phyloP scores from a whole-genome alignment of 2,797 vertebrate genomes.

The Sebastes matsubarae region DNA sequence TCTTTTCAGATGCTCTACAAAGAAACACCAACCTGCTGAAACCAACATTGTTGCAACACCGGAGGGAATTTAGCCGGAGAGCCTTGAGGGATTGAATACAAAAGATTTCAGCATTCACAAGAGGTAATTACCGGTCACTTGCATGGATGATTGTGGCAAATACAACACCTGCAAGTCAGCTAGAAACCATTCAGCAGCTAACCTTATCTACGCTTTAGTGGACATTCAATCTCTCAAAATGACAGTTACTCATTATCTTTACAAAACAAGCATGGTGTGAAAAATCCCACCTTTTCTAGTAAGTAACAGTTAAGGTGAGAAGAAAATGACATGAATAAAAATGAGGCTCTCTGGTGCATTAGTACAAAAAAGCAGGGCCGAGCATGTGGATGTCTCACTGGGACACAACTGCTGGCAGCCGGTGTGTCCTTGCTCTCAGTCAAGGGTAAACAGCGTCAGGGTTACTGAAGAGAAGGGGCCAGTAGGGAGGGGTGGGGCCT shows the following conservation, averaged over 20 bases:
- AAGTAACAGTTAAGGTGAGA: neutral
- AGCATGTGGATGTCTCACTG: conserved; percentile 37
- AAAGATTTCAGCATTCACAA: conserved; percentile 16
- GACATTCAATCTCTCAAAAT: neutral
- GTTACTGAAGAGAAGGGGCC: conserved; percentile 54
- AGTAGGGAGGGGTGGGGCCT: conserved; percentile 32
- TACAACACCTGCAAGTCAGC: neutral
- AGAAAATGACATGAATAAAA: conserved; percentile 1
- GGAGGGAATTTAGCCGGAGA: conserved; percentile 1
- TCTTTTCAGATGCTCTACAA: neutral
- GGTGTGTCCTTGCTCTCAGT: conserved; percentile 70
- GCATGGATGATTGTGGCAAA: neutral
- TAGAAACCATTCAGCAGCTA: neutral
- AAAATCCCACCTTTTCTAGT: neutral
- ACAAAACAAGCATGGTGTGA: neutral
- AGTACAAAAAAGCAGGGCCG: neutral
- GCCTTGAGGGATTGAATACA: neutral
- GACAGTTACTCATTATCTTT: neutral
- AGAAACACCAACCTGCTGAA: conserved; percentile 6
- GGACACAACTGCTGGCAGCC: conserved; percentile 58
- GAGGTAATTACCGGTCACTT: conserved; percentile 23
- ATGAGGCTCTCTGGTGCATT: neutral
- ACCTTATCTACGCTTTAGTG: neutral
- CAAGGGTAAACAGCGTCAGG: conserved; percentile 76
- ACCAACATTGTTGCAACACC: conserved; percentile 33